Evolutionary conservation across 1,140 invertebrate genomes (phyloP).

Genomic region (honey bee (Apis mellifera)): Amel_HAv3.1 CM009935.2:8442001-8442500

Average conservation of each 20-base stretch:
- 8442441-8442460: conserved; percentile 53
- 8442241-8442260: conserved; percentile 52
- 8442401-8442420: conserved; percentile 51
- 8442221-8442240: too few species aligned
- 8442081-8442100: conserved; percentile 74
- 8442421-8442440: conserved; percentile 65
- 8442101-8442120: conserved; percentile 63
- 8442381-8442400: not conserved
- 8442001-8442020: conserved; percentile 63
- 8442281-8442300: conserved; percentile 71
- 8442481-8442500: conserved; percentile 46
- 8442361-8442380: not conserved
- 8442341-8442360: conserved; percentile 49
- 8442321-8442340: conserved; percentile 58
- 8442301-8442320: conserved; percentile 73
- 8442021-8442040: conserved; percentile 70
- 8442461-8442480: conserved; percentile 47
- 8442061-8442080: conserved; percentile 75
- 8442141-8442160: conserved; percentile 45
- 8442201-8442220: not conserved
- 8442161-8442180: conserved; percentile 33
- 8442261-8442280: conserved; percentile 73
- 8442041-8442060: conserved; percentile 69
- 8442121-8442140: conserved; percentile 59
- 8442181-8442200: conserved; percentile 40